Evolutionary conservation across 2,888 invertebrate genomes (phyloP).

Genomic region (Masnerella sp.): DNA sequence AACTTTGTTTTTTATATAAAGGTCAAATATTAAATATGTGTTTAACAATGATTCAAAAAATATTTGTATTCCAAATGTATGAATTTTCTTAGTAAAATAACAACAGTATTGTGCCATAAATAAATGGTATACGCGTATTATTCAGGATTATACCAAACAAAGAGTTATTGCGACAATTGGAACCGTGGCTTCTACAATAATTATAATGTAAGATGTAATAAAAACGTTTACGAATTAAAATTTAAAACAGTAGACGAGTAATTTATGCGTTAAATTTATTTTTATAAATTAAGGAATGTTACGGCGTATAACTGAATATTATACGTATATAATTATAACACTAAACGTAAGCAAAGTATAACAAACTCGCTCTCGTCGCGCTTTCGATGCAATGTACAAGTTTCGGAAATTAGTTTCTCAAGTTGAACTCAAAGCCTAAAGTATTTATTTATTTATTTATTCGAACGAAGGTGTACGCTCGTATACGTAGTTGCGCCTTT

Average conservation of each 20-base stretch:
- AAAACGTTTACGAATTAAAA: conserved; percentile 1
- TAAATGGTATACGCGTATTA: conserved; percentile 19
- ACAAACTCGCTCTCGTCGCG: conserved; percentile 20
- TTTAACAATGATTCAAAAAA: too few relatives aligned
- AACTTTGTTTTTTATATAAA: too few relatives aligned
- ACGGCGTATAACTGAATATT: conserved; percentile 33
- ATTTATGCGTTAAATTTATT: conserved; percentile 30
- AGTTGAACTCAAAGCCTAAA: conserved; percentile 1
- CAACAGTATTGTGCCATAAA: conserved; percentile 43
- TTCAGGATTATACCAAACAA: conserved; percentile 14
- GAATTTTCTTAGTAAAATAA: too few relatives aligned
- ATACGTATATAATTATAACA: conserved; percentile 25
- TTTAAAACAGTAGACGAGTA: conserved; percentile 1
- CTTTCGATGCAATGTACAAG: conserved; percentile 18
- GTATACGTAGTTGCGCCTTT: conserved; percentile 25
- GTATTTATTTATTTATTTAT: conserved; percentile 38
- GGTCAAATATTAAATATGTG: too few relatives aligned
- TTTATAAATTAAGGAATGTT: conserved; percentile 26
- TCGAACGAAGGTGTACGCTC: conserved; percentile 12
- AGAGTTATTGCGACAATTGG: not conserved
- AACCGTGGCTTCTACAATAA: conserved; percentile 19
- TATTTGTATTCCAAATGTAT: too few relatives aligned
- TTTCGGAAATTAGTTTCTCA: conserved; percentile 14
- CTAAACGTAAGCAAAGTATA: conserved; percentile 12
- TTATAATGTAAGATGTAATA: conserved; percentile 3